Evolutionary conservation across 1,140 invertebrate genomes (phyloP).

Genomic region (Tetragonula clypearis): DNA sequence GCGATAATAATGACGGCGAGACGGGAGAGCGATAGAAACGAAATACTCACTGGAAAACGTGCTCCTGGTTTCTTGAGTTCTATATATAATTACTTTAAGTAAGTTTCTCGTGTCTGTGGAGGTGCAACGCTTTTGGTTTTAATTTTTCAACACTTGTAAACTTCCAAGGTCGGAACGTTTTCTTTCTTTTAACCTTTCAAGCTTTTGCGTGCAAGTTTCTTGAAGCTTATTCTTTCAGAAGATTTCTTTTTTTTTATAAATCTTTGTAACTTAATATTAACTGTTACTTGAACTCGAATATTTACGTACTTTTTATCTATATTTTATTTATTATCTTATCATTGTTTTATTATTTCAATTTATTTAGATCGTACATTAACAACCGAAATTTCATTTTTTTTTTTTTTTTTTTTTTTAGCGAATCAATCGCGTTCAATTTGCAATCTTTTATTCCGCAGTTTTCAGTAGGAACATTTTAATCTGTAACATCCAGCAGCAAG

Average conservation of each 20-base stretch:
- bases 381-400: background rate
- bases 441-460: background rate
- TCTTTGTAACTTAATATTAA: background rate
- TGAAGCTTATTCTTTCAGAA: background rate
- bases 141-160: background rate
- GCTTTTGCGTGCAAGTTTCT: background rate
- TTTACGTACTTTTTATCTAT: background rate
- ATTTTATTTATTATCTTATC: background rate
- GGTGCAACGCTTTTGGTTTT: background rate
- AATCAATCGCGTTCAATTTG: background rate
- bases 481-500: no score
- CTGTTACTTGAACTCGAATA: background rate
- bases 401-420: background rate
- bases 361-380: background rate
- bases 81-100: background rate
- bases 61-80: background rate
- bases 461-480: no score
- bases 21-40: constrained; percentile 8
- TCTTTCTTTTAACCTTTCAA: background rate
- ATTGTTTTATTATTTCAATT: background rate
- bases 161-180: background rate
- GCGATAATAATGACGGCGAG: constrained; percentile 48
- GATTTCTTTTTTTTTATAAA: background rate
- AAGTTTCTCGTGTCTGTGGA: background rate
- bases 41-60: background rate